A percentile compares a stretch with the other conserved stretches of the same genome.
Evolutionary conservation across 2,797 vertebrate species (phyloP).

Genomic region (Dendrocincla tyrannina): DNA sequence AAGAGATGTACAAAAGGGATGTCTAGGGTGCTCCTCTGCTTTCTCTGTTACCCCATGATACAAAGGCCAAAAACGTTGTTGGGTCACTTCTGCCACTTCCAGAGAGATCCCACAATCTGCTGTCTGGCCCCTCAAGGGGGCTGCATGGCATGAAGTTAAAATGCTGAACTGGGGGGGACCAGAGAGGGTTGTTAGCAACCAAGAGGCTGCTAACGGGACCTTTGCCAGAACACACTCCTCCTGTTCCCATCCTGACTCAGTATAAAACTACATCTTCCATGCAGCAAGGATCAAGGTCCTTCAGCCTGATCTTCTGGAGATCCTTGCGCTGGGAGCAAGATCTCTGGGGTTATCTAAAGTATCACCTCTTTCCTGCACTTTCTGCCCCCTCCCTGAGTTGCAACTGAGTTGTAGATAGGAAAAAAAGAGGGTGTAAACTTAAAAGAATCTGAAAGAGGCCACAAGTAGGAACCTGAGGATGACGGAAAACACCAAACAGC

Average conservation of each 20-base stretch:
- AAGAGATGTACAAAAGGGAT: background rate
- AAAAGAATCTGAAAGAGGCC: background rate
- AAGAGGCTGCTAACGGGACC: background rate
- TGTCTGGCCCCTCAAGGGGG: background rate
- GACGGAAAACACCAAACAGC: rapidly evolving
- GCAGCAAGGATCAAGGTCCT: background rate
- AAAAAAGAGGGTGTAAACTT: rapidly evolving
- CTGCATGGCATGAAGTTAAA: background rate
- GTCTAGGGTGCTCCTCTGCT: background rate
- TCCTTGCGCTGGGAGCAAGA: background rate
- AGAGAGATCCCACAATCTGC: background rate
- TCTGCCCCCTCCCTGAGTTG: background rate
- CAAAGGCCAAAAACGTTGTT: background rate
- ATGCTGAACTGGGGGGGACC: rapidly evolving
- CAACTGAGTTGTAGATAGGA: background rate
- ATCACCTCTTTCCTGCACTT: background rate
- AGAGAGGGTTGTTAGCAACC: background rate
- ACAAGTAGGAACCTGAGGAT: rapidly evolving
- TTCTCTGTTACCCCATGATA: background rate
- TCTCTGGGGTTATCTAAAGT: background rate
- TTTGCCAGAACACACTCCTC: rapidly evolving
- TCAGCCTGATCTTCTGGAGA: background rate
- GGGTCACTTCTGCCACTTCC: background rate
- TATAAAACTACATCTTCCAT: background rate
- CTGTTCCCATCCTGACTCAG: background rate